These are phyloP conservation scores for Diprion similis DNA, from an alignment of 1,140 invertebrate species.

Conservation along the genomic window DNA sequence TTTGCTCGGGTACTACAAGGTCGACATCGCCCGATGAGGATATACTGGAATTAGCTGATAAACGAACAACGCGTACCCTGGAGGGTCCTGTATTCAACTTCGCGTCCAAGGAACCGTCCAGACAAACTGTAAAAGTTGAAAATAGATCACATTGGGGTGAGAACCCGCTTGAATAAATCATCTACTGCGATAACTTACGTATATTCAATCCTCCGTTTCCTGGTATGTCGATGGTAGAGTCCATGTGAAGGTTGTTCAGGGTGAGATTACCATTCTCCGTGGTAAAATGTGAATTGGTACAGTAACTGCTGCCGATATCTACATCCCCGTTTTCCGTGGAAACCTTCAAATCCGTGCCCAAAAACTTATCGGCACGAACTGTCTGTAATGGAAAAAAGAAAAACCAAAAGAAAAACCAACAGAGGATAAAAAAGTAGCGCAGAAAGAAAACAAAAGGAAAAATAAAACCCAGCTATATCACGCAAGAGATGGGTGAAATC, in stretches of 20 bases:
- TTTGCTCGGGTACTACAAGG: conserved; percentile 27
- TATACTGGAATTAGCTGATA: conserved; percentile 26
- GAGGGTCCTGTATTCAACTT: conserved; percentile 25
- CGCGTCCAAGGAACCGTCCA: conserved; percentile 32
- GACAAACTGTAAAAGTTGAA: conserved; percentile 24
- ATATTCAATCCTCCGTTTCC: conserved; percentile 29
- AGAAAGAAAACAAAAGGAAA: no score
- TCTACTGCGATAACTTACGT: conserved; percentile 18
- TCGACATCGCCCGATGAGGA: conserved; percentile 21
- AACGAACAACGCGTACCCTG: conserved; percentile 27
- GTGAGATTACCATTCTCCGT: conserved; percentile 27
- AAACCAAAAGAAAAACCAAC: no score
- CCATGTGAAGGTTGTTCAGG: conserved; percentile 35
- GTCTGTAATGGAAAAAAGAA: conserved; percentile 18
- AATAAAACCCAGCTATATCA: neutral
- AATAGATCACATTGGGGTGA: neutral
- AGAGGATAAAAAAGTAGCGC: no score
- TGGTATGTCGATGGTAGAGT: conserved; percentile 26
- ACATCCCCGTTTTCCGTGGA: conserved; percentile 31
- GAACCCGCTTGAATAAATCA: no score
- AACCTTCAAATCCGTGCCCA: conserved; percentile 30
- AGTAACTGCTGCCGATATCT: conserved; percentile 33
- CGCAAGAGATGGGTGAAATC: neutral
- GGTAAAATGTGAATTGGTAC: conserved; percentile 29
- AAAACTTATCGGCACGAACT: conserved; percentile 30